Evolutionary conservation across 2,113 vertebrate species (phyloP), one percentile per base, ranked within the genome.

Genomic region (Phycodurus eques): DNA sequence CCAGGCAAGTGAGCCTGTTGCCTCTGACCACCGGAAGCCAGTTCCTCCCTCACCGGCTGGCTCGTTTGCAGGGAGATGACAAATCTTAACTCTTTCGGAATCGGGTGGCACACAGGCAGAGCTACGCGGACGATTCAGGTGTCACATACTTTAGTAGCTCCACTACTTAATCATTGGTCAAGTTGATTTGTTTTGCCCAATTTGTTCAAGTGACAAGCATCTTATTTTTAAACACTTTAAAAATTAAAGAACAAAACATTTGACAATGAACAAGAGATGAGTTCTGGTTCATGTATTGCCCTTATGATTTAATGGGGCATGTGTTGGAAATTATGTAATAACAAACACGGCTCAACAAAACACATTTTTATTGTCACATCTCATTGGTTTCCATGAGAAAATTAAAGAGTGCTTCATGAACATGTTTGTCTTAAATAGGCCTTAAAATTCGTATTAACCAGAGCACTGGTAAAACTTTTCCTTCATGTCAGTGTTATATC

Each of bases 51-150:
- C 82, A 77, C 85, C 73, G 73, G 71, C 76, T 82, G 82, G 72
- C 78, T 76, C 71, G 42, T 43, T 76, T 64, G 70, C 43, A 27
- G 7, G 4, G 62, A 67, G 80, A 77, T 53, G 77, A 70, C 81
- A 91, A 92, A 92, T 87, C 89, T 92, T 91, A 91, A 89, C 79
- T 83, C 83, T 85, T 90, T 86, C 86, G 77, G 83, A 72, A 72
- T 75, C 75, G 2, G 76, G 76, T 22, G 0, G 74, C 80, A 73
- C 19, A 60, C 78, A 86, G 69, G 75, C 73, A 70, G 61, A 80
- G 63, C 51, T 49, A n/a, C 20, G 9, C 20, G 54, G 59, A 68
- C 49, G 12, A 51, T 46, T 43, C 42, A 65, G 43, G 43, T 65
- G 63, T 14, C 42, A 27, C 20, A 27, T 5, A 22, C 10, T 39